A percentile compares a stretch with the other conserved stretches of the same genome.
These are phyloP conservation scores for Austrolebias charrua DNA, from an alignment of 2,797 vertebrate species.

Conservation along the genomic window DNA sequence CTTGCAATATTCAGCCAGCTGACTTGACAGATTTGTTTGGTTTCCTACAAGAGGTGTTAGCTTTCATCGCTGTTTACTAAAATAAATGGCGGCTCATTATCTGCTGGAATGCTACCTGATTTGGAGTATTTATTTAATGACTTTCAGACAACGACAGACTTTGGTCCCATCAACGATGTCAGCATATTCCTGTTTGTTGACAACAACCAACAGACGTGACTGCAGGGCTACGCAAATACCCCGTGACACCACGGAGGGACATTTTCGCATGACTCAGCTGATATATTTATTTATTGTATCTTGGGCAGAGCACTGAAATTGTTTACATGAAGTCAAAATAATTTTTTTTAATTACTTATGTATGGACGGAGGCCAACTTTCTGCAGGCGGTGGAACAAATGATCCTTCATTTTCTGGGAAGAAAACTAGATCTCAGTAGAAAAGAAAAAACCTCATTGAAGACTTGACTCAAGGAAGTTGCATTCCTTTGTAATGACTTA, in stretches of 20 bases:
- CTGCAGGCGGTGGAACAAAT: neutral
- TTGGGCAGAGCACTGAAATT: neutral
- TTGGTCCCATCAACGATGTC: slow-evolving; percentile 15
- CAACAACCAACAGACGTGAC: slow-evolving; percentile 39
- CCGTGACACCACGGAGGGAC: slow-evolving; percentile 6
- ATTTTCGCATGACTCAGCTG: slow-evolving; percentile 33
- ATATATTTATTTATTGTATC: neutral
- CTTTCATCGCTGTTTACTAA: slow-evolving; percentile 11
- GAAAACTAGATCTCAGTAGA: neutral
- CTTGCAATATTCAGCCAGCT: slow-evolving; percentile 41
- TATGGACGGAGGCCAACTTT: neutral
- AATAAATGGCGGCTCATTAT: slow-evolving; percentile 10
- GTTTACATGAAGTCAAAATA: neutral
- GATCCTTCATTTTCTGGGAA: neutral
- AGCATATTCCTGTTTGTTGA: slow-evolving; percentile 40
- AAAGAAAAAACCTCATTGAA: neutral
- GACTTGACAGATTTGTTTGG: slow-evolving; percentile 24
- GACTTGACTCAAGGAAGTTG: neutral
- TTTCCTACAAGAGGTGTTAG: slow-evolving; percentile 20
- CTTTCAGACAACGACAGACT: slow-evolving; percentile 3
- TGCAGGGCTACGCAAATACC: slow-evolving; percentile 28
- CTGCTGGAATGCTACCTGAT: neutral
- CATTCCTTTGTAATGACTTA: slow-evolving; percentile 6
- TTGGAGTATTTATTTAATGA: slow-evolving; percentile 12
- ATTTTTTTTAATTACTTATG: neutral